These are phyloP conservation scores for Drosophila nikananu DNA, from an alignment of 1,140 invertebrate species.

Conservation along the genomic window DNA sequence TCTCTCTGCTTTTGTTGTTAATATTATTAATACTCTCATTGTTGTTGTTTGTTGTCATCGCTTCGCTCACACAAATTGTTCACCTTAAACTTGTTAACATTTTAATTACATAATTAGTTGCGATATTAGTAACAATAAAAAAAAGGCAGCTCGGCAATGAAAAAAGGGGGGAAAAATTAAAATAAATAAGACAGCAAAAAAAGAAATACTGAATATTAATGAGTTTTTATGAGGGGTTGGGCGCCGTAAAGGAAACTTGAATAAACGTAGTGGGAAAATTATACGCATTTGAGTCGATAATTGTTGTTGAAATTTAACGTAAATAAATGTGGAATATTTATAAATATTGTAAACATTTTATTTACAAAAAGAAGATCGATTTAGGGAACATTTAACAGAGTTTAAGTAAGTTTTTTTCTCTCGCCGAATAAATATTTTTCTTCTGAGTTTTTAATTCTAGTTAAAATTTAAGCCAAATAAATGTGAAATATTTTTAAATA, in stretches of 20 bases:
- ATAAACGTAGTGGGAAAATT: conserved; percentile 27
- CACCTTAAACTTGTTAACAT: conserved; percentile 62
- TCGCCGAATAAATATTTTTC: neutral
- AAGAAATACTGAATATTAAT: conserved; percentile 49
- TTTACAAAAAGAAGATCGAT: neutral
- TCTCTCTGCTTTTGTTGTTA: conserved; percentile 9
- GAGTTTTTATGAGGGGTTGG: conserved; percentile 19
- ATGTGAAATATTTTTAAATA: neutral
- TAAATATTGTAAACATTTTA: neutral
- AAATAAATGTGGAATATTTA: neutral
- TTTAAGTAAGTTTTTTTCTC: neutral
- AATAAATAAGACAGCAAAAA: conserved; percentile 39
- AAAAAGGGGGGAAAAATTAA: conserved; percentile 22
- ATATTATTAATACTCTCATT: conserved; percentile 2
- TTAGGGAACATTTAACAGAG: neutral
- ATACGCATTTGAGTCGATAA: conserved; percentile 3
- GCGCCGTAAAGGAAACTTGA: conserved; percentile 7
- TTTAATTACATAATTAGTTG: conserved; percentile 68
- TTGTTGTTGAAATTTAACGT: neutral
- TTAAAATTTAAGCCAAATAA: no score
- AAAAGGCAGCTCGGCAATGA: conserved; percentile 8
- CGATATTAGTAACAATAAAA: conserved; percentile 44
- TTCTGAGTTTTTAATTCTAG: neutral
- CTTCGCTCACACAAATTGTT: conserved; percentile 45
- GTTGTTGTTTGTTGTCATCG: conserved; percentile 33